Evolutionary conservation across 2,113 vertebrate species (phyloP).

Genomic region (Etia nguti): DNA sequence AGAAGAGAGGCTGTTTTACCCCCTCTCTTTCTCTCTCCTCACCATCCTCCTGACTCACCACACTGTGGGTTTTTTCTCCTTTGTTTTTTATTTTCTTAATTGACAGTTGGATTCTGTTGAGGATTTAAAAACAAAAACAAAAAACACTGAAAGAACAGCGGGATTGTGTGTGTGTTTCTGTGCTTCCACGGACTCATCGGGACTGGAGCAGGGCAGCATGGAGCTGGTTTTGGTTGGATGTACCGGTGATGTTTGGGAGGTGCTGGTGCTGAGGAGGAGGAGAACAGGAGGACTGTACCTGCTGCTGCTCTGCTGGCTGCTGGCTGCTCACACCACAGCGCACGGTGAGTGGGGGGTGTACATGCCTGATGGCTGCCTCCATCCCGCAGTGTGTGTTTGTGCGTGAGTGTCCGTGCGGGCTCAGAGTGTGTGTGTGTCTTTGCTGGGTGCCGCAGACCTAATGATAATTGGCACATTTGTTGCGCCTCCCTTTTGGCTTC

Average conservation of each 20-base stretch:
- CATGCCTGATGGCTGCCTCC: background rate
- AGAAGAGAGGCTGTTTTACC: background rate
- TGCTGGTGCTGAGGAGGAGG: slow-evolving; percentile 22
- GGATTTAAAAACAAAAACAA: background rate
- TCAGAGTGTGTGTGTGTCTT: background rate
- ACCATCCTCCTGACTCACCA: background rate
- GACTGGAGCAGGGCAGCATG: slow-evolving; percentile 45
- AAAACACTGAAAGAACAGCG: background rate
- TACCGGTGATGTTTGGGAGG: slow-evolving; percentile 24
- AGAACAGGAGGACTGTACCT: slow-evolving; percentile 29
- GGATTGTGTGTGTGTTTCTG: background rate
- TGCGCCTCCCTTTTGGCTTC: background rate
- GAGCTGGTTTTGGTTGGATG: slow-evolving; percentile 30
- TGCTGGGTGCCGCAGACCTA: slow-evolving; percentile 4
- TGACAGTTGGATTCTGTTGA: slow-evolving; percentile 5
- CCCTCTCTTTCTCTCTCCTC: background rate
- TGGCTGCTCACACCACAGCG: slow-evolving; percentile 15
- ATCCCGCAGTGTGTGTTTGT: background rate
- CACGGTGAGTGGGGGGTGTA: slow-evolving; percentile 27
- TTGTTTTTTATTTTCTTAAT: background rate
- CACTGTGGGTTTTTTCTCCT: background rate
- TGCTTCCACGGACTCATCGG: background rate
- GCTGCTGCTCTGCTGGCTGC: slow-evolving; percentile 58
- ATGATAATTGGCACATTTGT: slow-evolving; percentile 10
- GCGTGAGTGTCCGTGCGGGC: background rate